Conservation (phyloP, 2,113 vertebrate genomes). For the Ramphastos sulfuratus region DNA sequence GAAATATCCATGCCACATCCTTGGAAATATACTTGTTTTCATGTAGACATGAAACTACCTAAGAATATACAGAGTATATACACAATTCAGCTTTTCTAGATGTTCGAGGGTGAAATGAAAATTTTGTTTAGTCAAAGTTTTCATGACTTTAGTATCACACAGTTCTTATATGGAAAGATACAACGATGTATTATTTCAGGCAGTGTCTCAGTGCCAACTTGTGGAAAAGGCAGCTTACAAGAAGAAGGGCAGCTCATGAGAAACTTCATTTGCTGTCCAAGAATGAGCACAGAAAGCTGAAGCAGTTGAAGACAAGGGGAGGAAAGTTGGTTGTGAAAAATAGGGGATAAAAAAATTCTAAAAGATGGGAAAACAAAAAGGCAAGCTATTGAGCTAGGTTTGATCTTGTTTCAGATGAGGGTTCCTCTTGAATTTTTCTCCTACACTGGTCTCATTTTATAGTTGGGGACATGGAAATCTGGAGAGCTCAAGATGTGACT, state of each 20-base stretch:
- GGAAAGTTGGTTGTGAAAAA: not conserved
- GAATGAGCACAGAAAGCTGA: not conserved
- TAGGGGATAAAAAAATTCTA: not conserved
- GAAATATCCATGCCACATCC: not conserved
- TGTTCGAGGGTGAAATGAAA: not conserved
- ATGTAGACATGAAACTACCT: not conserved
- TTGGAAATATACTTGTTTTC: constrained; percentile 26
- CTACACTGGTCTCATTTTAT: not conserved
- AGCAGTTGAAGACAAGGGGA: not conserved
- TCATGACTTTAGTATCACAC: not conserved
- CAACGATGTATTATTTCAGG: not conserved
- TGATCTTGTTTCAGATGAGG: not conserved
- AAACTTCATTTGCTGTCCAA: not conserved
- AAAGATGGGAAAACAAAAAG: not conserved
- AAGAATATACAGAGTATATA: not conserved
- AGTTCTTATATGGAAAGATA: not conserved
- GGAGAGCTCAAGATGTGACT: not conserved
- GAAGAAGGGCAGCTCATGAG: not conserved
- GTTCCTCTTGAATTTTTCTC: not conserved
- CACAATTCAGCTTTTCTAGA: not conserved
- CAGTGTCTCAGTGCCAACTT: not conserved
- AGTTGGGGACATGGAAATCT: not conserved
- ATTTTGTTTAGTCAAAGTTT: not conserved
- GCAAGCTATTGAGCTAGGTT: not conserved
- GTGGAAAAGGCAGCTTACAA: not conserved